These are phyloP conservation scores for Onychomys leucogaster DNA, from an alignment of 2,797 vertebrate species.

Conservation along the genomic window DNA sequence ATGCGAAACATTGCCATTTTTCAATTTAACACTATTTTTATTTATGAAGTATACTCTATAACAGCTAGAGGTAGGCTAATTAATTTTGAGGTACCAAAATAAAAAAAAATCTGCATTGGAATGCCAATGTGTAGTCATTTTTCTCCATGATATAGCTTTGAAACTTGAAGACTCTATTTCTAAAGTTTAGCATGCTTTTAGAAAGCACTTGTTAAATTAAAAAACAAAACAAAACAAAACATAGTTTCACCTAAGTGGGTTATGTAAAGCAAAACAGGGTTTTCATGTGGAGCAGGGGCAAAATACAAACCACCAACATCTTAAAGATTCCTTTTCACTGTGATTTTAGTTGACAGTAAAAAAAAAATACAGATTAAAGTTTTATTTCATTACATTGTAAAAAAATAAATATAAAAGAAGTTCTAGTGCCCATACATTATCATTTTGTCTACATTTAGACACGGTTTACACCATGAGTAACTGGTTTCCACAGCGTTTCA, in stretches of 20 bases:
- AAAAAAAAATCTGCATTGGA: too few species aligned
- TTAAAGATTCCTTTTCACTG: not conserved
- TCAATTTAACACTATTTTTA: not conserved
- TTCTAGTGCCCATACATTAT: not conserved
- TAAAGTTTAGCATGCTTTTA: not conserved
- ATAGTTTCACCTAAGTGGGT: not conserved
- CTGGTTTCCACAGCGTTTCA: not conserved
- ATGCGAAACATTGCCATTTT: not conserved
- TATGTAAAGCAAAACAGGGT: not conserved
- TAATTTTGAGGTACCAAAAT: not conserved
- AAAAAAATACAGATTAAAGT: not conserved
- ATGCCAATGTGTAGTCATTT: not conserved
- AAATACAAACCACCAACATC: not conserved
- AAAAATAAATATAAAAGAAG: not conserved
- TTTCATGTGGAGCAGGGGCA: not conserved
- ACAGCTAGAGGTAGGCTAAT: not conserved
- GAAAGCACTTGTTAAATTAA: not conserved
- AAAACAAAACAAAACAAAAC: too few species aligned
- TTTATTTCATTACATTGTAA: not conserved
- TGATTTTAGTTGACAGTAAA: not conserved
- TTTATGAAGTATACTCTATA: not conserved
- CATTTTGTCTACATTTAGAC: not conserved
- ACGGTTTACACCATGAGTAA: not conserved
- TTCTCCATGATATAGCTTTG: not conserved
- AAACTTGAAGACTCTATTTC: not conserved